These are phyloP conservation scores for Lasioglossum oenotherae DNA, from an alignment of 2,888 invertebrate genomes.

Conservation along the genomic window DNA sequence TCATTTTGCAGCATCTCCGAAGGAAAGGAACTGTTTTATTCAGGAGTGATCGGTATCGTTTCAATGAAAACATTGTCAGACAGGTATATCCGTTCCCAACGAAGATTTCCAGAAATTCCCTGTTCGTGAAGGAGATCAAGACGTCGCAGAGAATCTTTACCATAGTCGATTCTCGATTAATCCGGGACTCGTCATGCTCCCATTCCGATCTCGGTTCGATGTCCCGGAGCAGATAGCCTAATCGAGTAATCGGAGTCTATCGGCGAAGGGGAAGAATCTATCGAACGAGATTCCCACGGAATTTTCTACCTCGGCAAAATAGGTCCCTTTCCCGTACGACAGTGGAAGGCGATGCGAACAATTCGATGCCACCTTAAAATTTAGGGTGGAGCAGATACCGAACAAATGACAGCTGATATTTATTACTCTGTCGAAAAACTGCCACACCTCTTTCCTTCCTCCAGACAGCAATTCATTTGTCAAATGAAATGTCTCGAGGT, in stretches of 20 bases:
- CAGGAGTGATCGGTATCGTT: background rate
- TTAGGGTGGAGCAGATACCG: background rate
- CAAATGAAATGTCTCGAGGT: too few relatives aligned
- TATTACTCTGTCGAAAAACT: background rate
- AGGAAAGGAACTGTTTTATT: background rate
- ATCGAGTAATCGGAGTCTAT: conserved; percentile 12
- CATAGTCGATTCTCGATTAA: conserved; percentile 43
- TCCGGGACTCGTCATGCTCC: conserved; percentile 49
- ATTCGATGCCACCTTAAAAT: background rate
- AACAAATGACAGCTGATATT: background rate
- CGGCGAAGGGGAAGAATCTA: background rate
- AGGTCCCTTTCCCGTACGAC: background rate
- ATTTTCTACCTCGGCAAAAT: background rate
- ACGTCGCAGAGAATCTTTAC: background rate
- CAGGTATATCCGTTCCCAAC: conserved; percentile 1
- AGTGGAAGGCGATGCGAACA: background rate
- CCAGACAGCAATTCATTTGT: background rate
- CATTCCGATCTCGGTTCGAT: conserved; percentile 46
- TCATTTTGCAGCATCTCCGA: background rate
- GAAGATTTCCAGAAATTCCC: background rate
- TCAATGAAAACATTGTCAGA: background rate
- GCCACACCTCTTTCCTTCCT: too few relatives aligned
- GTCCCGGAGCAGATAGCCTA: conserved; percentile 33
- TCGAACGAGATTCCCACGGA: background rate
- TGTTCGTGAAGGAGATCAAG: background rate